These are phyloP conservation scores for Euplexia lucipara DNA, from an alignment of 2,888 invertebrate genomes.

Conservation along the genomic window DNA sequence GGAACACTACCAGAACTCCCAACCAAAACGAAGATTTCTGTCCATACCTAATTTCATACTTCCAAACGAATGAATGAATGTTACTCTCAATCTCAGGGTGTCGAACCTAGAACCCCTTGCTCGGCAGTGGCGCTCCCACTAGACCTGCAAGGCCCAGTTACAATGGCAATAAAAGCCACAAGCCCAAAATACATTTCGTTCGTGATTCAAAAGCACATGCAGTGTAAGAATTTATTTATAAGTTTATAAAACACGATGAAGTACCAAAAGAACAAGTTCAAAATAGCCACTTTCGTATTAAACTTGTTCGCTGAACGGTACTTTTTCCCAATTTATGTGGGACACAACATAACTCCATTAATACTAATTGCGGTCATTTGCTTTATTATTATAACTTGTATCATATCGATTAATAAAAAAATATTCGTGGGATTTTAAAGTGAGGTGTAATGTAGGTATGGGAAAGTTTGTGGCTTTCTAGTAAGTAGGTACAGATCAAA, in stretches of 20 bases:
- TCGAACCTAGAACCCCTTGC: no score
- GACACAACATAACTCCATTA: not conserved
- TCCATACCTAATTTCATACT: no score
- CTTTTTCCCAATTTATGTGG: slow-evolving; percentile 14
- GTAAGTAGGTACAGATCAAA: no score
- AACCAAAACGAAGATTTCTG: no score
- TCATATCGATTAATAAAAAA: not conserved
- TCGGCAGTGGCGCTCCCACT: no score
- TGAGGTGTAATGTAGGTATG: no score
- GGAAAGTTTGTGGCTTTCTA: no score
- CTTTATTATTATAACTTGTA: not conserved
- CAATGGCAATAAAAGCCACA: not conserved
- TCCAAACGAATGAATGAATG: no score
- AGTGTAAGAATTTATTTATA: not conserved
- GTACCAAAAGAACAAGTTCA: slow-evolving; percentile 2
- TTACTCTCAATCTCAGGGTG: no score
- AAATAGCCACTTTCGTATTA: slow-evolving; percentile 5
- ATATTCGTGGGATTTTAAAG: not conserved
- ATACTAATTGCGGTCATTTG: not conserved
- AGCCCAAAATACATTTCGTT: not conserved
- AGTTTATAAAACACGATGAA: not conserved
- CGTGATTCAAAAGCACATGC: not conserved
- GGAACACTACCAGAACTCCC: no score
- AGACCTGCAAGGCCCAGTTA: no score
- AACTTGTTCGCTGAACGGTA: slow-evolving; percentile 44